Conservation (phyloP, 1,140 invertebrate species). For the Ceratosolen solmsi region DNA sequence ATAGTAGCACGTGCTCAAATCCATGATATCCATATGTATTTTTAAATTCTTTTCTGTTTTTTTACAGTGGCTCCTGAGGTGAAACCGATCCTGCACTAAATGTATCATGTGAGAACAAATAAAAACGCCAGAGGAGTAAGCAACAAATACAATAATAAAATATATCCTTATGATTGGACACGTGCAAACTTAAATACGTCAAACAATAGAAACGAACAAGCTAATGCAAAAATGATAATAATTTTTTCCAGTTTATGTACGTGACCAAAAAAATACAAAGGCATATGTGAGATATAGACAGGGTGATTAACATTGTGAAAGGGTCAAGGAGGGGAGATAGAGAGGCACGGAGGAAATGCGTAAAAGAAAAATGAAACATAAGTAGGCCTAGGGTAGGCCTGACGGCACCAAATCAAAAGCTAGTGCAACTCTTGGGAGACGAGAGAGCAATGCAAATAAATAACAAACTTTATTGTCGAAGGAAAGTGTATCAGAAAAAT, state of each 20-base stretch:
- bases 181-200: not conserved
- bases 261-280: not conserved
- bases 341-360: no score
- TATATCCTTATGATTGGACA: not conserved
- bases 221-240: not conserved
- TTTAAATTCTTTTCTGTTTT: not conserved
- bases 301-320: not conserved
- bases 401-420: no score
- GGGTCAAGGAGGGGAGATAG: not conserved
- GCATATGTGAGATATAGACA: not conserved
- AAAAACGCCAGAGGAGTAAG: not conserved
- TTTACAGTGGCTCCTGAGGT: conserved; percentile 40
- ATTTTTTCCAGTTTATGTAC: not conserved
- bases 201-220: not conserved
- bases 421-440: no score
- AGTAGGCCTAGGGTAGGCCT: not conserved
- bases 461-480: no score
- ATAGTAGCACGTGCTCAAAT: not conserved
- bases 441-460: not conserved
- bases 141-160: not conserved
- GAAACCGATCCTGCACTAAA: conserved; percentile 29
- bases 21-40: not conserved
- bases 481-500: no score
- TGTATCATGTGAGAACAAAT: not conserved
- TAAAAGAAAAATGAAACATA: not conserved